phyloP scores from a whole-genome alignment of 2,113 vertebrate species.

The Smithornis capensis region DNA sequence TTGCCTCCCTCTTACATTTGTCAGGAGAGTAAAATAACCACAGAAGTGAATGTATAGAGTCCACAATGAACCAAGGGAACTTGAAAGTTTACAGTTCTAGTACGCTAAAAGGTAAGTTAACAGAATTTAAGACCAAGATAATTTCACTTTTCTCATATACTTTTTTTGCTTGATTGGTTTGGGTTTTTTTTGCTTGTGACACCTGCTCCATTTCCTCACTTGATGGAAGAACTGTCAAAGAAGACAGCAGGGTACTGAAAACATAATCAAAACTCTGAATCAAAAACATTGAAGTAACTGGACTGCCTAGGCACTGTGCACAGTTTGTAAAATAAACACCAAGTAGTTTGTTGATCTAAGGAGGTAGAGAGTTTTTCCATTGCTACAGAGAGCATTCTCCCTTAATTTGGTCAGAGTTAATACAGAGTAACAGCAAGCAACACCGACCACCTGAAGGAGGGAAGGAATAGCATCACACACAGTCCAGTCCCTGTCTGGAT shows the following conservation, averaged over 20 bases:
- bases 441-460: not conserved
- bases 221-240: not conserved
- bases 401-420: not conserved
- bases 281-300: not conserved
- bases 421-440: not conserved
- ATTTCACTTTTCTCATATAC: not conserved
- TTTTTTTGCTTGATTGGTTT: not conserved
- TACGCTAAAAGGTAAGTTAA: not conserved
- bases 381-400: not conserved
- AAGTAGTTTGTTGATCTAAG: not conserved
- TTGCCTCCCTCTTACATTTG: not conserved
- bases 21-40: not conserved
- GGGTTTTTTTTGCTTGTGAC: not conserved
- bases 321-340: not conserved
- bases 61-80: not conserved
- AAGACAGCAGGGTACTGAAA: not conserved
- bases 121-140: not conserved
- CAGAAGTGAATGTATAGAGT: not conserved
- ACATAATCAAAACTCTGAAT: not conserved
- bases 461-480: not conserved
- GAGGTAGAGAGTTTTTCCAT: not conserved
- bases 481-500: not conserved
- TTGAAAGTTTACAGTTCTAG: not conserved
- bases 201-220: not conserved
- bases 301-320: not conserved